Base-by-base conservation (phyloP, 1,140 invertebrate genomes). In the Cydia fagiglandana region DNA sequence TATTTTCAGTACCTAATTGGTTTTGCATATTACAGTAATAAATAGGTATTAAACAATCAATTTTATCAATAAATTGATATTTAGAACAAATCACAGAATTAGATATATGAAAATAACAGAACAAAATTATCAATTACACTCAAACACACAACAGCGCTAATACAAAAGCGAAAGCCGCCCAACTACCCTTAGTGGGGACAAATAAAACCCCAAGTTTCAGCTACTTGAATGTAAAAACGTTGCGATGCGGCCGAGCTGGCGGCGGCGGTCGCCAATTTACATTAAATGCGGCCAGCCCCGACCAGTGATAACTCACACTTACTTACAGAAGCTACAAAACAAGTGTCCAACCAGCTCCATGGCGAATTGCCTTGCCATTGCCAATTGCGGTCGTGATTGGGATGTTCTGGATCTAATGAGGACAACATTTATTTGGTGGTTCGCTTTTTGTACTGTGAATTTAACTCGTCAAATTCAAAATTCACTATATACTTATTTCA, bases 201-300 rank as follows among this genome's bases (percentile, higher is more conserved):
- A 84, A 85, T 87, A 88, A 87, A 89, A 85, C 83, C 81, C 82
- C 80, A 85, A 88, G 86, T 86, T 86, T 84, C 80, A 83, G 83
- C 86, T 88, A 87, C 86, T 88, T 88, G 85, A 87, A 88, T 87
- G 84, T 84, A 87, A 90, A 90, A 90, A 88, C 84, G 80, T 85
- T 86, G 80, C 80, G 82, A 86, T 84, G 83, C 82, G 82, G 80
- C 78, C 66, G 81, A 82, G 78, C 64, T 76, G 76, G 82, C 80
- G 81, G 79, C 79, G 79, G 80, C 82, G 84, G 83, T 83, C 86
- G 84, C 81, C 87, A 88, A 91, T 90, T 91, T 91, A 89, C 88
- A 91, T 91, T 91, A 90, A 89, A 88, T 90, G 88, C 88, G 88
- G 88, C 83, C 81, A 81, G 82, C 88, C 81, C 76, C 82, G 82